Percentiles rank a stretch among this genome's conserved stretches.
Evolutionary conservation across 2,797 vertebrate genomes (phyloP).

Genomic region (Sebastes matsubarae): DNA sequence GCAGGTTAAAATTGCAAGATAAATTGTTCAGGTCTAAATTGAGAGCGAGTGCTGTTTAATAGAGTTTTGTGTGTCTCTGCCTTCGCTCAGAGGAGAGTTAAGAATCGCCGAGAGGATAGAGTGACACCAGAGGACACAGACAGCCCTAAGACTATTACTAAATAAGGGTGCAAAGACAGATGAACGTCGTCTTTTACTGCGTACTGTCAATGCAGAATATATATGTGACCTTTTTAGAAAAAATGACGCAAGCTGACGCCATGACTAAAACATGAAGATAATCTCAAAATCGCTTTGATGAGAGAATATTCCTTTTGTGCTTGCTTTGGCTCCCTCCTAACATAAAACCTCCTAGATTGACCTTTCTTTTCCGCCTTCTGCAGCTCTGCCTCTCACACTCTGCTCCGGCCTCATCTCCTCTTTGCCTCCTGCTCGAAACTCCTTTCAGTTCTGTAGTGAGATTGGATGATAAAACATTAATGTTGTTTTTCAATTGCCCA

Average conservation of each 20-base stretch:
- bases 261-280: conserved; percentile 37
- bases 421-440: conserved; percentile 43
- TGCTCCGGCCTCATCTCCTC: conserved; percentile 37
- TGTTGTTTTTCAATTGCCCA: conserved; percentile 77
- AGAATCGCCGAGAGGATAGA: conserved; percentile 24
- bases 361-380: conserved; percentile 51
- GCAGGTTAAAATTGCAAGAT: conserved; percentile 76
- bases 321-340: conserved; percentile 28
- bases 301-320: conserved; percentile 26
- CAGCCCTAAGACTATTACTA: conserved; percentile 16
- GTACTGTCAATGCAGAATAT: background rate
- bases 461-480: conserved; percentile 82
- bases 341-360: conserved; percentile 29
- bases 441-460: conserved; percentile 45
- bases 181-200: background rate
- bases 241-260: background rate
- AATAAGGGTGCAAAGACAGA: conserved; percentile 43
- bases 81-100: conserved; percentile 51
- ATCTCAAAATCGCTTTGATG: conserved; percentile 45
- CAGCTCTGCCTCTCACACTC: conserved; percentile 25
- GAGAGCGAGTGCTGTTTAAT: conserved; percentile 74
- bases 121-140: conserved; percentile 30
- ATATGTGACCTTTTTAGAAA: background rate
- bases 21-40: conserved; percentile 72
- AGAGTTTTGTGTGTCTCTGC: conserved; percentile 53